A percentile compares a stretch with the other conserved stretches of the same genome.
Conservation (phyloP, 2,113 vertebrate species). For the Nibea coibor region DNA sequence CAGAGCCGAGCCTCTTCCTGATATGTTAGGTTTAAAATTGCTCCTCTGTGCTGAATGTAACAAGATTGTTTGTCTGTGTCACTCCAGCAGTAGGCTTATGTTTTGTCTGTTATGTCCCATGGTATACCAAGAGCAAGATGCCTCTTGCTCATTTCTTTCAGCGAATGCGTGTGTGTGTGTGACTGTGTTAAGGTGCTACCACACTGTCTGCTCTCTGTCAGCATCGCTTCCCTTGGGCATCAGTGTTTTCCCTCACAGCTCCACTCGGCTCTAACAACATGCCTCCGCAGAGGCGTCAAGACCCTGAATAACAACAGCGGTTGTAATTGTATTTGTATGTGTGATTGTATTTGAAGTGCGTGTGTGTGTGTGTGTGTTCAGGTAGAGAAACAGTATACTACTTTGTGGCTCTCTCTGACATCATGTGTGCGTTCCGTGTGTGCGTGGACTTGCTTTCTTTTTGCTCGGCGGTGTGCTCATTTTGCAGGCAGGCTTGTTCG, state of each 20-base stretch:
- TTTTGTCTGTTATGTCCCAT: conserved; percentile 56
- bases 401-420: conserved; percentile 19
- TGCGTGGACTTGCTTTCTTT: conserved; percentile 45
- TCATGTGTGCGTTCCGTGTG: conserved; percentile 8
- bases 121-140: conserved; percentile 44
- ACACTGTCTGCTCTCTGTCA: conserved; percentile 74
- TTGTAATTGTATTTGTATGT: conserved; percentile 70
- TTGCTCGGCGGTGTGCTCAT: conserved; percentile 47
- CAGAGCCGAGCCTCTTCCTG: conserved; percentile 25
- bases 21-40: conserved; percentile 47
- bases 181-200: conserved; percentile 73
- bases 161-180: conserved; percentile 25
- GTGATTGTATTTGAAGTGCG: conserved; percentile 55
- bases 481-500: conserved; percentile 63
- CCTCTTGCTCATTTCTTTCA: conserved; percentile 60
- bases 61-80: conserved; percentile 59
- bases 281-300: conserved; percentile 52
- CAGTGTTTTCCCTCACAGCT: conserved; percentile 76
- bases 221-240: conserved; percentile 70
- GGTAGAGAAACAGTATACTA: conserved; percentile 4
- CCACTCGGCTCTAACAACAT: conserved; percentile 65
- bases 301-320: conserved; percentile 62
- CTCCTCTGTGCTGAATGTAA: conserved; percentile 48
- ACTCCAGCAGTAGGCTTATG: conserved; percentile 62
- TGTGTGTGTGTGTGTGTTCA: not conserved